Conservation (phyloP, 2,888 invertebrate species). For the Dolichopus griseipennis region DNA sequence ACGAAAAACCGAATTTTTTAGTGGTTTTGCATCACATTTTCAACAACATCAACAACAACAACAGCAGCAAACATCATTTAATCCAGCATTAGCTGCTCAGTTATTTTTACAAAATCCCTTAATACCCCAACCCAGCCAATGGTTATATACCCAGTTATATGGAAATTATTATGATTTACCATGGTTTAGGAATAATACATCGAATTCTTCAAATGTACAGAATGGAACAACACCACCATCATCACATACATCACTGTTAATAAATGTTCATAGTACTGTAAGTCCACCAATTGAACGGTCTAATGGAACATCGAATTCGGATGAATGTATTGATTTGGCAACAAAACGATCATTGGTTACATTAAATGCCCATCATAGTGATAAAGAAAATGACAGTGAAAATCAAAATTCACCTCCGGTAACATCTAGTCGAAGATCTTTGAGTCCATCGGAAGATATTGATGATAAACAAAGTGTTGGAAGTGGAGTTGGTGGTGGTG, state of each 20-base stretch:
- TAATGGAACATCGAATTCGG: conserved; percentile 15
- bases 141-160: conserved; percentile 70
- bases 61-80: conserved; percentile 39
- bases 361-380: conserved; percentile 36
- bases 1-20: conserved; percentile 40
- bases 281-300: conserved; percentile 23
- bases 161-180: conserved; percentile 58
- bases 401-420: conserved; percentile 43
- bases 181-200: conserved; percentile 51
- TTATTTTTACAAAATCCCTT: conserved; percentile 66
- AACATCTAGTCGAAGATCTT: conserved; percentile 47
- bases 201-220: conserved; percentile 26
- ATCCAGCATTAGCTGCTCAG: conserved; percentile 57
- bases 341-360: conserved; percentile 39
- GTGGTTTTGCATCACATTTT: conserved; percentile 45
- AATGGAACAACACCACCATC: conserved; percentile 13
- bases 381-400: conserved; percentile 31
- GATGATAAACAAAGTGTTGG: conserved; percentile 28
- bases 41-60: conserved; percentile 22
- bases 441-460: conserved; percentile 47
- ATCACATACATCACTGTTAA: conserved; percentile 8
- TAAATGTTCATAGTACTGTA: conserved; percentile 27
- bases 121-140: conserved; percentile 66
- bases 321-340: conserved; percentile 35
- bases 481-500: conserved; percentile 24